Conservation (phyloP, 2,797 vertebrate species). For the Chelon labrosus region DNA sequence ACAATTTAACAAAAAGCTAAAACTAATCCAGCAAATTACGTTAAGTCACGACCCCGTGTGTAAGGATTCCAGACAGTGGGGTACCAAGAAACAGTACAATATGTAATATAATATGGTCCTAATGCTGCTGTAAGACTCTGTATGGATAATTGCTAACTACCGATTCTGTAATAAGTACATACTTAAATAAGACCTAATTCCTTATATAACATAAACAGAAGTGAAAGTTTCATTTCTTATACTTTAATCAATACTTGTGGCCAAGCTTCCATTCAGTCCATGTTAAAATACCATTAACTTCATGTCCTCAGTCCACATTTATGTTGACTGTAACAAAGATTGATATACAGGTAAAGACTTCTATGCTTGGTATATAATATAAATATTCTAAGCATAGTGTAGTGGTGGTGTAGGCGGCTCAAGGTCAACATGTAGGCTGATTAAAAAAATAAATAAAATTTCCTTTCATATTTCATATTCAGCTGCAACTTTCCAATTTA, state of each 20-base stretch:
- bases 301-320: neutral
- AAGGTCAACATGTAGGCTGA: neutral
- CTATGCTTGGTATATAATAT: neutral
- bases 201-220: neutral
- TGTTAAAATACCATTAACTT: no score
- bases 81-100: constrained; percentile 11
- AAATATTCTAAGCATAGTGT: neutral
- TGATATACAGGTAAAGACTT: neutral
- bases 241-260: neutral
- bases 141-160: no score
- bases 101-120: constrained; percentile 2
- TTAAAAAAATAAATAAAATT: neutral
- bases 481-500: neutral
- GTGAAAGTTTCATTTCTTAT: neutral
- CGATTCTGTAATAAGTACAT: no score
- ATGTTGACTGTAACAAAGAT: neutral
- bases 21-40: constrained; percentile 56
- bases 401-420: neutral
- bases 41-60: constrained; percentile 48
- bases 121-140: neutral
- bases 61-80: constrained; percentile 29
- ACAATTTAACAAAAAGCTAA: constrained; percentile 58
- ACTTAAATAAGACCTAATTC: neutral
- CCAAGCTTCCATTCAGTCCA: neutral
- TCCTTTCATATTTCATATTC: neutral